Base-by-base conservation (phyloP, 1,140 invertebrate genomes). In the Tyrophagus putrescentiae region DNA sequence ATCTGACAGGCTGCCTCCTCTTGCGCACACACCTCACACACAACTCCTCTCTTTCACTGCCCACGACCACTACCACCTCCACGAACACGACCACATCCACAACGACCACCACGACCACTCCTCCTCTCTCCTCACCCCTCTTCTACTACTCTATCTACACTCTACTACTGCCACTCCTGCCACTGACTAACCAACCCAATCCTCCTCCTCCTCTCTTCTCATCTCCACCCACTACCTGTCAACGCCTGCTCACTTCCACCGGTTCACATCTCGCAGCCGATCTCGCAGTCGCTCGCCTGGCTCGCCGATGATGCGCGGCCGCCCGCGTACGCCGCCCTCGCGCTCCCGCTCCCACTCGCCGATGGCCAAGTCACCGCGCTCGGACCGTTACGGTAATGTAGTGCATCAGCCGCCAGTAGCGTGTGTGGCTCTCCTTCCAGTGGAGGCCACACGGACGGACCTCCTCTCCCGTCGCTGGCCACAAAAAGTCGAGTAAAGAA, bases 331-430 rank as follows among this genome's bases (percentile, higher is more conserved):
- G 16, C 57, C 57, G 23, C 57, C 57, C 29, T 42, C 34, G 11
- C 36, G 57, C 21, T 59, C 57, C n/a, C 57, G 57, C 9, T 59
- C 57, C 11, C 34, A 28, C 23, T 59, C 57, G 7, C 57, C 57
- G 21, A 59, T 59, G 31, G 18, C 25, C 1, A 42, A 45, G 23
- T 59, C 57, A 2, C 57, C 57, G 25, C 39, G 48, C 16, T 44
- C 36, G 1, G 57, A 59, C 25, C 34, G 57, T 11, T 59, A 59
- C 25, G 56, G 56, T 54, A 27, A 48, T 25, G 52, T 54, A 54
- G n/a, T n/a, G n/a, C n/a, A n/a, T n/a, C n/a, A n/a, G n/a, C n/a
- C n/a, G n/a, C n/a, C n/a, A n/a, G n/a, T n/a, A n/a, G n/a, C n/a
- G n/a, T n/a, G n/a, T n/a, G n/a, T n/a, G n/a, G n/a, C n/a, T n/a